phyloP scores from a whole-genome alignment of 1,140 invertebrate species.

The Bombyx mandarina region DNA sequence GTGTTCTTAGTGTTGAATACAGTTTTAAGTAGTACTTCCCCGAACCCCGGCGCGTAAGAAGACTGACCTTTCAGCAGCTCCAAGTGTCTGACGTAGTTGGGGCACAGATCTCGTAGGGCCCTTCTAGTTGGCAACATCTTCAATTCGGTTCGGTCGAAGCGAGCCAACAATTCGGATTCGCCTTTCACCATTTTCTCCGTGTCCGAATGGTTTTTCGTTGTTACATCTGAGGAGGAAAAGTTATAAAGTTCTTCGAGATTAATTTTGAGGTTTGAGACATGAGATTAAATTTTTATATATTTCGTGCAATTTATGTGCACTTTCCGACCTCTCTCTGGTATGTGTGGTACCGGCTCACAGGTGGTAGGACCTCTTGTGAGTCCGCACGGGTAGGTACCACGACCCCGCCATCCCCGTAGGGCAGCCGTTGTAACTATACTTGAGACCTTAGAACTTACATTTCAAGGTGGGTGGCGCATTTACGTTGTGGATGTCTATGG shows the following conservation, averaged over 20 bases:
- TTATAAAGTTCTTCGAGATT: neutral
- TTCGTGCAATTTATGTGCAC: neutral
- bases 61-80: conserved; percentile 30
- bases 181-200: conserved; percentile 10
- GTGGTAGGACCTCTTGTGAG: too few species aligned
- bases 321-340: neutral
- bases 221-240: neutral
- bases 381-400: too few species aligned
- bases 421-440: too few species aligned
- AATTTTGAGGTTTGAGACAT: too few species aligned
- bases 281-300: neutral
- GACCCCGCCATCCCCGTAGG: too few species aligned
- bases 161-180: conserved; percentile 24
- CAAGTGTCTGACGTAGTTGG: conserved; percentile 29
- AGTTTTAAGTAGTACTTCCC: neutral
- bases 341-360: too few species aligned
- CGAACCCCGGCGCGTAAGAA: neutral
- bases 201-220: neutral
- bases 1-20: neutral
- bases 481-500: too few species aligned
- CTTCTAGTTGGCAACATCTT: conserved; percentile 25
- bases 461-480: too few species aligned
- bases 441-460: too few species aligned
- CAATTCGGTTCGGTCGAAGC: conserved; percentile 9
- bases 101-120: conserved; percentile 18